Percentiles rank a stretch among this genome's conserved stretches.
Conservation (phyloP, 2,113 vertebrate genomes). For the Zapus hudsonius region DNA sequence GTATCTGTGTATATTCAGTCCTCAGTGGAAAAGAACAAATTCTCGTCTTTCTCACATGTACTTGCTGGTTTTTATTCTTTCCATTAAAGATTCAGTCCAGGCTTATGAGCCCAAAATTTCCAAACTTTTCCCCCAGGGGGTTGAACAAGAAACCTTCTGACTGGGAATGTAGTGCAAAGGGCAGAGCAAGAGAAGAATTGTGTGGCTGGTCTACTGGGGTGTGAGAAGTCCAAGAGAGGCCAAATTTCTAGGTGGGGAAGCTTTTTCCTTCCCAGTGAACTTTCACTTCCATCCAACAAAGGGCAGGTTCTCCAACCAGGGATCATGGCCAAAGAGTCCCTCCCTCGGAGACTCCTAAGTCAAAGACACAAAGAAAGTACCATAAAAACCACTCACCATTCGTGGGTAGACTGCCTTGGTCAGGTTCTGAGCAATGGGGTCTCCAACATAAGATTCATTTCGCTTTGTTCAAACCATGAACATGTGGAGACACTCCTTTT, state of each 20-base stretch:
- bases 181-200: background rate
- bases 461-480: background rate
- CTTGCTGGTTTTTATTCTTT: background rate
- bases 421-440: background rate
- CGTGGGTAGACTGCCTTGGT: background rate
- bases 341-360: background rate
- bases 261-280: conserved; percentile 23
- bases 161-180: background rate
- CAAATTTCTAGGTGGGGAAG: background rate
- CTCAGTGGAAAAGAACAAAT: conserved; percentile 3
- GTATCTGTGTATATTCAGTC: background rate
- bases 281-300: conserved; percentile 37
- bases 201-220: background rate
- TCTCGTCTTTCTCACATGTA: background rate
- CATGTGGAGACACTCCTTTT: background rate
- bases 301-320: background rate
- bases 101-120: background rate
- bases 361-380: background rate
- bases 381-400: conserved; percentile 17
- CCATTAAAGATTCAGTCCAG: background rate
- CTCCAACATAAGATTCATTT: background rate
- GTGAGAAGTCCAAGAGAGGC: background rate
- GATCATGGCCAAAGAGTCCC: background rate
- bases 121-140: background rate
- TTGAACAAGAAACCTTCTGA: background rate